phyloP scores from a whole-genome alignment of 1,140 invertebrate species.

The Rhyzopertha dominica region DNA sequence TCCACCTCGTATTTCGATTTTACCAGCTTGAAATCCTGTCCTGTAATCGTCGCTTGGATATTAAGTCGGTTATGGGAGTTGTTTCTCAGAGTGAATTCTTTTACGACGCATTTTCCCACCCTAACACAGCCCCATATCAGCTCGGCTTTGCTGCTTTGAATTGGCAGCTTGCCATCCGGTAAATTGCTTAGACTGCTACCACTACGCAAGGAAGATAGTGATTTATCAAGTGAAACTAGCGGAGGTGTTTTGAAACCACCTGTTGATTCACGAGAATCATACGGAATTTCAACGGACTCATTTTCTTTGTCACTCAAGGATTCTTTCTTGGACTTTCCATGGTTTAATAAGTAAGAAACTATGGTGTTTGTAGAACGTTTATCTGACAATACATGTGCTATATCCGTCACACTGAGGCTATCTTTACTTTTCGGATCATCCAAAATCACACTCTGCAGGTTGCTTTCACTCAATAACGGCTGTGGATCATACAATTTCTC shows the following conservation, averaged over 20 bases:
- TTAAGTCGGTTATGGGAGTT: constrained; percentile 48
- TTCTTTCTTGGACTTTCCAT: constrained; percentile 13
- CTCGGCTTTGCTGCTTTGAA: constrained; percentile 48
- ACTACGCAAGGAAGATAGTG: constrained; percentile 21
- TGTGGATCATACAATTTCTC: constrained; percentile 20
- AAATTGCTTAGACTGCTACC: constrained; percentile 34
- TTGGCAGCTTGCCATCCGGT: constrained; percentile 45
- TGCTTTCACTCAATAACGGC: constrained; percentile 22
- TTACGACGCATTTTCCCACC: constrained; percentile 46
- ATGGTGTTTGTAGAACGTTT: constrained; percentile 5
- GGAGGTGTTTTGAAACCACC: constrained; percentile 2
- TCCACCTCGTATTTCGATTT: constrained; percentile 30
- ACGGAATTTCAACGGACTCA: constrained; percentile 9
- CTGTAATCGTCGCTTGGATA: constrained; percentile 45
- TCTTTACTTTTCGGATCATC: background rate
- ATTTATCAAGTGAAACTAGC: constrained; percentile 8
- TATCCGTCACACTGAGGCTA: constrained; percentile 1
- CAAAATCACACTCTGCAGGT: constrained; percentile 8
- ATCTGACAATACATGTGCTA: background rate
- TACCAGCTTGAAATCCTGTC: constrained; percentile 29
- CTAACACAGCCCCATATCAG: constrained; percentile 51
- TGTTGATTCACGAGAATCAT: constrained; percentile 1
- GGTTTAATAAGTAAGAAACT: constrained; percentile 11
- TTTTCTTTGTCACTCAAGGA: constrained; percentile 15
- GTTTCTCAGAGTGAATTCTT: constrained; percentile 50